These are phyloP conservation scores for Rhamnusium bicolor DNA, from an alignment of 2,888 invertebrate genomes.

Conservation along the genomic window DNA sequence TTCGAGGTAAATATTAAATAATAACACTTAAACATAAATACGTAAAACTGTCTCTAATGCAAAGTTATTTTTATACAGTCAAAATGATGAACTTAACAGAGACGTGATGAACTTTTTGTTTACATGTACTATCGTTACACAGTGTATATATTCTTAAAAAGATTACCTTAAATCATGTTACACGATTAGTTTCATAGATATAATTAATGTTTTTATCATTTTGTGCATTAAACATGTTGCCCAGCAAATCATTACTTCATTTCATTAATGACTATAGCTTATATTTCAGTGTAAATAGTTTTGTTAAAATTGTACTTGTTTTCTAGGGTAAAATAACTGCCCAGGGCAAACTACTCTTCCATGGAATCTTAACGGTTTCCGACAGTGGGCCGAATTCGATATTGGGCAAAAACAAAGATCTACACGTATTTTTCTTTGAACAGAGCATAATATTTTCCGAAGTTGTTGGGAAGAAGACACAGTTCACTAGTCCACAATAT, in stretches of 20 bases:
- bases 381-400: conserved; percentile 72
- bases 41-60: too few species aligned
- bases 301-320: conserved; percentile 34
- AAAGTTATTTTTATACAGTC: too few species aligned
- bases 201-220: too few species aligned
- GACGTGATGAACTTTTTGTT: too few species aligned
- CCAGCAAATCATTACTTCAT: too few species aligned
- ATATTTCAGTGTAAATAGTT: neutral
- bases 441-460: conserved; percentile 98
- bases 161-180: too few species aligned
- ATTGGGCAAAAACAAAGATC: conserved; percentile 80
- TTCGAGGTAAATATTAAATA: conserved; percentile 82
- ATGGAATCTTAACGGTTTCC: conserved; percentile 84
- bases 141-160: too few species aligned
- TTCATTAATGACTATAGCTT: too few species aligned
- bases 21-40: neutral
- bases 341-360: conserved; percentile 94
- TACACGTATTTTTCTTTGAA: conserved; percentile 97
- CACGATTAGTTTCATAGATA: too few species aligned
- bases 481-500: conserved; percentile 94
- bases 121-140: too few species aligned
- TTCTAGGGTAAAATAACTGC: conserved; percentile 95
- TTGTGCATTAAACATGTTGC: too few species aligned
- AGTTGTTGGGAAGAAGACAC: conserved; percentile 91
- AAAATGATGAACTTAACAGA: too few species aligned